Conservation (phyloP, 1,140 invertebrate species). For the Colletes gigas region DNA sequence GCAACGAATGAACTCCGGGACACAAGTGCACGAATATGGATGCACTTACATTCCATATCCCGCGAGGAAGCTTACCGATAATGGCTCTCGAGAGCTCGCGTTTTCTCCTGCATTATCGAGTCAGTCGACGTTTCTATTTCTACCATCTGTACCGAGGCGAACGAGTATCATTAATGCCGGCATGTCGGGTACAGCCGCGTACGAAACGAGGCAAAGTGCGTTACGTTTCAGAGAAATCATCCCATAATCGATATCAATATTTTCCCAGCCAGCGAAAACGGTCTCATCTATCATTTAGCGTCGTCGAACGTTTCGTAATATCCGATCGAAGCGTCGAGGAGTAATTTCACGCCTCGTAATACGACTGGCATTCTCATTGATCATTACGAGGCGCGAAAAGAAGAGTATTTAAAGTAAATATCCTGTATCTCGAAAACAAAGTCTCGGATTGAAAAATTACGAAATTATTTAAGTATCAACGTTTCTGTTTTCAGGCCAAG, state of each 20-base stretch:
- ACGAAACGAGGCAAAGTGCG: not conserved
- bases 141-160: not conserved
- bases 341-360: too few relatives aligned
- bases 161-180: slow-evolving; percentile 8
- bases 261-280: not conserved
- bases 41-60: not conserved
- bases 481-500: slow-evolving; percentile 62
- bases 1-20: not conserved
- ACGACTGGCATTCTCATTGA: too few relatives aligned
- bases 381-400: too few relatives aligned
- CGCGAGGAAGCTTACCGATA: slow-evolving; percentile 4
- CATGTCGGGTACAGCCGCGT: not conserved
- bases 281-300: too few relatives aligned
- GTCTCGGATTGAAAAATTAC: too few relatives aligned
- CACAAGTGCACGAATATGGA: not conserved
- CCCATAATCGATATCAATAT: slow-evolving; percentile 1
- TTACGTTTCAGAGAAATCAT: slow-evolving; percentile 14
- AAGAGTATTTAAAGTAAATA: too few relatives aligned
- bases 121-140: slow-evolving; percentile 16
- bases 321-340: too few relatives aligned
- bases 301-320: not conserved
- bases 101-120: slow-evolving; percentile 25
- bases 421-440: too few relatives aligned
- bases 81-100: slow-evolving; percentile 19
- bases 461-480: slow-evolving; percentile 7